Evolutionary conservation across 1,140 invertebrate species (phyloP).

Genomic region (Drosophila rhopaloa): DNA sequence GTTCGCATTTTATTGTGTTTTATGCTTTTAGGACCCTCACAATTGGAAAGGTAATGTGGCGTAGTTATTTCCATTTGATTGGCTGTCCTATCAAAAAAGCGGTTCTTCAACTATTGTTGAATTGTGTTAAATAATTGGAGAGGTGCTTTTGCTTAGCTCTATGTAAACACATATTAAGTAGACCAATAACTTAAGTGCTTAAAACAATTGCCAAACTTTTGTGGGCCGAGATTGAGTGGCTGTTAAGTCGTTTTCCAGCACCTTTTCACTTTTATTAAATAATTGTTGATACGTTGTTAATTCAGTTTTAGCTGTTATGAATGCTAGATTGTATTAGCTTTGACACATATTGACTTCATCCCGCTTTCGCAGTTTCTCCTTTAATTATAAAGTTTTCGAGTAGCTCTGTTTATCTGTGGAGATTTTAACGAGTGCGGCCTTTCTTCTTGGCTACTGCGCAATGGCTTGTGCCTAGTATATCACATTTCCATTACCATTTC

Average conservation of each 20-base stretch:
- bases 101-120: conserved; percentile 12
- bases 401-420: not conserved
- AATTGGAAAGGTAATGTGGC: not conserved
- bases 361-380: not conserved
- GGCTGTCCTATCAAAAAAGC: not conserved
- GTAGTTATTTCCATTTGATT: conserved; percentile 5
- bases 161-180: not conserved
- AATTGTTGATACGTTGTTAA: too few species aligned
- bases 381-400: not conserved
- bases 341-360: not conserved
- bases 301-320: too few species aligned
- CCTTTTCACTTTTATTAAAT: not conserved
- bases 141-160: too few species aligned
- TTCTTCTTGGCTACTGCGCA: conserved; percentile 8
- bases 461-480: conserved; percentile 9
- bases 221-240: not conserved
- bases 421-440: conserved; percentile 2
- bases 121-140: not conserved
- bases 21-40: not conserved
- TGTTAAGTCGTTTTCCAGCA: not conserved
- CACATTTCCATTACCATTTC: conserved; percentile 12
- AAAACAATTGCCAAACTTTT: not conserved
- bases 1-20: conserved; percentile 6
- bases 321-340: not conserved
- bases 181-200: not conserved